These are phyloP conservation scores for Acomys russatus DNA, from an alignment of 2,797 vertebrate genomes.

Conservation along the genomic window DNA sequence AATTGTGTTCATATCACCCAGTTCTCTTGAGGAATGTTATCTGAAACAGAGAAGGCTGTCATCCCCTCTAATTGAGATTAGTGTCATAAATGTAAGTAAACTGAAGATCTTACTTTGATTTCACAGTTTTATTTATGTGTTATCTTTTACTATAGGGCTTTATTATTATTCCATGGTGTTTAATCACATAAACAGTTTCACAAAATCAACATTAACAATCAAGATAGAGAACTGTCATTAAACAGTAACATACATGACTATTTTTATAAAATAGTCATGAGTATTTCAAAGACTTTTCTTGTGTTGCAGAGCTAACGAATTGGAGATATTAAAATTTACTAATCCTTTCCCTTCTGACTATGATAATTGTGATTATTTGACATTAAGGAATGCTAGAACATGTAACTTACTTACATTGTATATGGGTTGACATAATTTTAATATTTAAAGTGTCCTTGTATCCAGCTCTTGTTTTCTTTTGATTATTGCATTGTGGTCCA, in stretches of 20 bases:
- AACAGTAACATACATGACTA: neutral
- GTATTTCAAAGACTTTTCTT: neutral
- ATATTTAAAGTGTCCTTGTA: conserved; percentile 36
- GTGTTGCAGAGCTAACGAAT: neutral
- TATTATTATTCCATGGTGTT: conserved; percentile 1
- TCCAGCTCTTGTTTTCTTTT: conserved; percentile 11
- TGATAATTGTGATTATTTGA: conserved; percentile 1
- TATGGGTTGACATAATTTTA: neutral
- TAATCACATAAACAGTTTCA: neutral
- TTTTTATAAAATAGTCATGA: conserved; percentile 52
- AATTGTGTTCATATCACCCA: neutral
- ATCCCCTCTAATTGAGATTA: neutral
- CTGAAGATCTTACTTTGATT: neutral
- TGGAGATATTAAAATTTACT: conserved; percentile 50
- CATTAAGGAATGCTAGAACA: conserved; percentile 22
- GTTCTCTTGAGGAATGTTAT: neutral
- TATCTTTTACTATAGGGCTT: neutral
- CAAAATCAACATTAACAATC: neutral
- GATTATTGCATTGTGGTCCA: neutral
- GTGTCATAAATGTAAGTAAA: neutral
- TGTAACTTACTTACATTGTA: neutral
- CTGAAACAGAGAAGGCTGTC: neutral
- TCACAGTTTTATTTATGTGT: neutral
- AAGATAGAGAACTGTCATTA: neutral
- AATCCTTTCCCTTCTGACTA: conserved; percentile 3